phyloP scores from a whole-genome alignment of 2,888 invertebrate species.

The Macrosiphum euphorbiae region DNA sequence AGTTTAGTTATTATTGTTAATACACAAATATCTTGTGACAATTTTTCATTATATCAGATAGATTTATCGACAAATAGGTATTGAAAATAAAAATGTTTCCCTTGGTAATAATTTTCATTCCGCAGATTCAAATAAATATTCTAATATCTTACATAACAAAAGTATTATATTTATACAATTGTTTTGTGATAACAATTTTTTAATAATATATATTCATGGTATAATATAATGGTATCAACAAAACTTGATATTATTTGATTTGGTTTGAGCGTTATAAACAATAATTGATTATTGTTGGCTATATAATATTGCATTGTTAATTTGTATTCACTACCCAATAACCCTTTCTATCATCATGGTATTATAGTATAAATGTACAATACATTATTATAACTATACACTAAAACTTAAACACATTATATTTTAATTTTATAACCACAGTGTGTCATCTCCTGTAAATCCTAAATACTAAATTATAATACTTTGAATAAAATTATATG shows the following conservation, averaged over 20 bases:
- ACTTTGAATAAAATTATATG: slow-evolving; percentile 14
- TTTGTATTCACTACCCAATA: background rate
- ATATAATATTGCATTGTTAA: background rate
- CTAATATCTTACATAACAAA: background rate
- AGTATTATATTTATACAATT: background rate
- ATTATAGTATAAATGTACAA: background rate
- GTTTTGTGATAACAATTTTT: background rate
- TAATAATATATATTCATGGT: background rate
- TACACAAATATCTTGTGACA: background rate
- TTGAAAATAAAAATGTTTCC: background rate
- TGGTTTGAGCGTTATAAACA: background rate
- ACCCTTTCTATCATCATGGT: background rate
- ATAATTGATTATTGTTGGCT: background rate
- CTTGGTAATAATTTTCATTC: background rate
- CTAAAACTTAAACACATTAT: background rate
- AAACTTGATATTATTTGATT: background rate
- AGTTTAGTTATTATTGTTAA: background rate
- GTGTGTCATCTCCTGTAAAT: background rate
- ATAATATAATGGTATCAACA: background rate
- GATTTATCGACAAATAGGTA: background rate
- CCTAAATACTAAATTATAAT: background rate
- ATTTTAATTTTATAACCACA: too few species aligned
- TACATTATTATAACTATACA: background rate
- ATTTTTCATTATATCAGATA: background rate
- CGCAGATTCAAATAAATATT: background rate